Evolutionary conservation across 53 echinoderm and acorn worm species (phyloP).

Genomic region (Holothuria leucospilota): DNA sequence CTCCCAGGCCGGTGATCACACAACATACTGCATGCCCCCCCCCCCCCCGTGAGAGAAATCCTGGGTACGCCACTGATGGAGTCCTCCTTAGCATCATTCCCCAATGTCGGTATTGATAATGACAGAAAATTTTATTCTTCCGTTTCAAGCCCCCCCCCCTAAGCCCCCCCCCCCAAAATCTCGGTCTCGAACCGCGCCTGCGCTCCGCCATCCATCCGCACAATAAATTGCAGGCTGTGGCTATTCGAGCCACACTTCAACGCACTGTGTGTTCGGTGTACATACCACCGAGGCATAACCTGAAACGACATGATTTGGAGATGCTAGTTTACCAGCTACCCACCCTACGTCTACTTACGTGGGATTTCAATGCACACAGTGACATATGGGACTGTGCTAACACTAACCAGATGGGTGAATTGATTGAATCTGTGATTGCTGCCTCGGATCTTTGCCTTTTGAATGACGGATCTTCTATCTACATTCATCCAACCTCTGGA

Average conservation of each 20-base stretch:
- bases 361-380: constrained; percentile 30
- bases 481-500: constrained; percentile 26
- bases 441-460: constrained; percentile 31
- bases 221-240: background rate
- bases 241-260: background rate
- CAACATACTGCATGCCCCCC: no score
- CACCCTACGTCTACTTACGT: background rate
- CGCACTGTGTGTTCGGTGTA: constrained; percentile 15
- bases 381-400: background rate
- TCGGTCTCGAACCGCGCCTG: no score
- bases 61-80: no score
- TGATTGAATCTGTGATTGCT: background rate
- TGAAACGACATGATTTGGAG: background rate
- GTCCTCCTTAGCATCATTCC: no score
- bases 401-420: background rate
- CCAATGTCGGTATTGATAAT: no score
- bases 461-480: constrained; percentile 35
- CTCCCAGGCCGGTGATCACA: no score
- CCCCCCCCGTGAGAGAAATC: no score
- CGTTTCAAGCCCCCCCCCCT: no score
- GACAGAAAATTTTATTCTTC: no score
- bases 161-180: no score
- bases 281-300: background rate
- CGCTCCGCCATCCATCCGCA: background rate
- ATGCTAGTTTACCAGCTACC: background rate